Base-by-base conservation (phyloP, 2,888 invertebrate genomes). In the Metacarcinus magister region DNA sequence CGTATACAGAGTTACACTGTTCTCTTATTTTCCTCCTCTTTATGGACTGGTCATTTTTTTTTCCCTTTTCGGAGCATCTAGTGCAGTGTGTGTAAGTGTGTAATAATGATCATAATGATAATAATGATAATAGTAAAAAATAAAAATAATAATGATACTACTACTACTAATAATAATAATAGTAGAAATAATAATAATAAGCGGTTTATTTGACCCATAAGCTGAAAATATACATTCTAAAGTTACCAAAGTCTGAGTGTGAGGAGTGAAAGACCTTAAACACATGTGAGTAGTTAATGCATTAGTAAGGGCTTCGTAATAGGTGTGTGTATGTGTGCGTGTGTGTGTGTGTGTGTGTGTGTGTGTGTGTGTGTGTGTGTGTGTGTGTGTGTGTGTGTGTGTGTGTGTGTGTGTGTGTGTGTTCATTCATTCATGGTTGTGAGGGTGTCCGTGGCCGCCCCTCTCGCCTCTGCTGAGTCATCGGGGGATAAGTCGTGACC, bases 331-430 rank as follows among this genome's bases (percentile, higher is more conserved):
- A n/a, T 44, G 46, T 46, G 46, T 91, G 28, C 44, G 28, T 91
- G 28, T 91, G 23, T 91, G 23, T 91, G 44, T 91, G 44, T 91
- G 44, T 91, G 44, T 91, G 44, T 91, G 44, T 91, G 44, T 91
- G 44, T 91, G 44, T 91, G 44, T 91, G 44, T 91, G 44, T 91
- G 44, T 91, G 44, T 91, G 44, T 91, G 44, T 91, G 44, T 91
- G 91, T 44, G 44, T 91, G 44, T 91, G 44, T 48, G 48, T 92
- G 48, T 19, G 28, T 92, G 92, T 28, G 48, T 54, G 48, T 54
- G 23, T 54, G 32, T 54, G 28, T 48, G 28, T 23, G 48, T 92
- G 46, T 48, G 46, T 43, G 46, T 48, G 32, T 32, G 82, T 23
- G 28, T 82, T 82, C 82, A 82, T 82, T 82, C 82, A 82, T 82